Conservation (phyloP, 2,113 vertebrate species). For the Elephantulus edwardii region DNA sequence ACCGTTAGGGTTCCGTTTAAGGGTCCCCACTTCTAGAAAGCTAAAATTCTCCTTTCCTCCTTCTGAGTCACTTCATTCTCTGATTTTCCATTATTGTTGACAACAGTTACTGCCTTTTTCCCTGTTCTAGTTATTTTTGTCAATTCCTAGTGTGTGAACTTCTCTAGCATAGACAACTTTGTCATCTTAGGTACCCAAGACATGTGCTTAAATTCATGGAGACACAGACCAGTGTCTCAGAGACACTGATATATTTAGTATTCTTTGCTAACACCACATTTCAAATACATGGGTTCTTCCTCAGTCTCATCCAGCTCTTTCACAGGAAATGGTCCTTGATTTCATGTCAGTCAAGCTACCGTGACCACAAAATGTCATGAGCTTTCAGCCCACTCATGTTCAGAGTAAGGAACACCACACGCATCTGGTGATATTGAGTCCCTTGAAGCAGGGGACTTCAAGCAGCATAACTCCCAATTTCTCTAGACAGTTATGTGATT, state of each 20-base stretch:
- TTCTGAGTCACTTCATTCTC: background rate
- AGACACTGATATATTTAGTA: too few relatives aligned
- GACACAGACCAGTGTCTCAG: background rate
- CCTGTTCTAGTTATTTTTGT: background rate
- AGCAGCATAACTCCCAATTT: background rate
- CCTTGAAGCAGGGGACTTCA: too few relatives aligned
- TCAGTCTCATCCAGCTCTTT: background rate
- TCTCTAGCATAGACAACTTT: background rate
- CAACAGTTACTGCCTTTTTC: background rate
- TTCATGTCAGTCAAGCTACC: background rate
- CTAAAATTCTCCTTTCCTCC: background rate
- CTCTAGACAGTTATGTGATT: slow-evolving; percentile 7
- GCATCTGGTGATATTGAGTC: background rate
- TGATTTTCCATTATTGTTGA: background rate
- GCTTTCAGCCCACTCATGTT: background rate
- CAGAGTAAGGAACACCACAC: background rate
- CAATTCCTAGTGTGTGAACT: background rate
- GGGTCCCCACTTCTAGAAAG: background rate
- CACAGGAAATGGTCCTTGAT: background rate
- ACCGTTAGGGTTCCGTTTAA: background rate
- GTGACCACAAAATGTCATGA: background rate
- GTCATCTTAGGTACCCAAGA: background rate
- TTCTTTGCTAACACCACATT: too few relatives aligned
- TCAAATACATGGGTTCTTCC: too few relatives aligned
- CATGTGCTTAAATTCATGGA: background rate